Base-by-base conservation (phyloP, 1,140 invertebrate species). In the Matsumurasca onukii region DNA sequence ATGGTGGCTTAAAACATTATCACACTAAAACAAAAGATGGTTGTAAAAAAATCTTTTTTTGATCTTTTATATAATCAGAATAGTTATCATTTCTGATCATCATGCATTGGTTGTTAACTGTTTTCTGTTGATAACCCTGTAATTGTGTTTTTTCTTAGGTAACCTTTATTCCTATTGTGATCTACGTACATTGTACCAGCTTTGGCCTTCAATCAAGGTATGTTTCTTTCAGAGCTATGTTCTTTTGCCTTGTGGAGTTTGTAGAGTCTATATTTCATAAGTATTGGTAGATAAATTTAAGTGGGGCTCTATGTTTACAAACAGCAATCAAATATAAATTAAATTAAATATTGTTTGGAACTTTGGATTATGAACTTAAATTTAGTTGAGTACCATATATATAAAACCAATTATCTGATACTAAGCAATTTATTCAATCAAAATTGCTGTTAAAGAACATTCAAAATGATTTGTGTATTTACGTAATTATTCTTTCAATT, bases 141-240 rank as follows among this genome's bases (percentile, higher is more conserved):
- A 39, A 39, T 39, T 39, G 34, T 39, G 31, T 63, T 57, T 29
- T 5, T 13, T 61, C 69, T 0, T 30, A 73, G 66, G 62, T 76
- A 13, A 22, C 75, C 24, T 78, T 74, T 39, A 75, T 79, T 49
- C 72, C 76, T 3, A 63, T 79, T 5, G 77, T 79, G 0, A 76
- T 79, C 9, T 79, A 79, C 61, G n/a, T n/a, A n/a, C n/a, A n/a
- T n/a, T n/a, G 73, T 77, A 20, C 77, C 76, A 17, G 74, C 77
- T 0, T 61, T 79, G 17, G 75, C 77, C 1, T 74, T 79, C 22
- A 73, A 70, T 62, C 74, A 78, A 78, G 75, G 76, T 78, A 73
- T 66, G 34, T 24, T 22, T 55, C 9, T 20, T 17, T 29, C 17
- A n/a, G n/a, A n/a, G n/a, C n/a, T n/a, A n/a, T n/a, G n/a, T n/a